A percentile compares a stretch with the other conserved stretches of the same genome.
Conservation (phyloP, 2,113 vertebrate genomes). For the Phalacrocorax carbo region DNA sequence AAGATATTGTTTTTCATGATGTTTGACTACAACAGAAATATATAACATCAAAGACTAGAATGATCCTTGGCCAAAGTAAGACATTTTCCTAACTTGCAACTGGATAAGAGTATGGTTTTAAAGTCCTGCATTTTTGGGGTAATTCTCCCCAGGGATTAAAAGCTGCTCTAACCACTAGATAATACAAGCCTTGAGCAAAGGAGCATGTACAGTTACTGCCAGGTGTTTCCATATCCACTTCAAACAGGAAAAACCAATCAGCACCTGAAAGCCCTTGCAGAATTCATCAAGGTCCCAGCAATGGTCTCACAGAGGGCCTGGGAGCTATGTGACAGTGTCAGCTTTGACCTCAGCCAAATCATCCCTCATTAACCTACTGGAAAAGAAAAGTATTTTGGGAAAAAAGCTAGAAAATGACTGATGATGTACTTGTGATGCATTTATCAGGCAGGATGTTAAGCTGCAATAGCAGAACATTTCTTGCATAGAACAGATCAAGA, state of each 20-base stretch:
- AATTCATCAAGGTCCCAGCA: background rate
- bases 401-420: background rate
- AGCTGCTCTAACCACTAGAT: background rate
- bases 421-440: background rate
- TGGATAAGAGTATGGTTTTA: background rate
- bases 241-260: background rate
- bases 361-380: background rate
- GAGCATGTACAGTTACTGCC: background rate
- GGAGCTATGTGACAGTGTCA: background rate
- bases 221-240: background rate
- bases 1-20: background rate
- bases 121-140: background rate
- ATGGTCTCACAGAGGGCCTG: background rate
- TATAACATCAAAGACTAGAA: background rate
- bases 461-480: background rate
- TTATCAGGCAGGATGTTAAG: background rate
- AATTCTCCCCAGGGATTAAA: background rate
- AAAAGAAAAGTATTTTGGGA: background rate
- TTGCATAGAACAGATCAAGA: conserved; percentile 29
- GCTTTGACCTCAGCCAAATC: background rate
- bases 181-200: background rate
- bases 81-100: background rate
- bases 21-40: background rate
- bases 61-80: background rate
- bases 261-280: background rate